Evolutionary conservation across 2,113 vertebrate species (phyloP).

Genomic region (Pollimyrus isidori): DNA sequence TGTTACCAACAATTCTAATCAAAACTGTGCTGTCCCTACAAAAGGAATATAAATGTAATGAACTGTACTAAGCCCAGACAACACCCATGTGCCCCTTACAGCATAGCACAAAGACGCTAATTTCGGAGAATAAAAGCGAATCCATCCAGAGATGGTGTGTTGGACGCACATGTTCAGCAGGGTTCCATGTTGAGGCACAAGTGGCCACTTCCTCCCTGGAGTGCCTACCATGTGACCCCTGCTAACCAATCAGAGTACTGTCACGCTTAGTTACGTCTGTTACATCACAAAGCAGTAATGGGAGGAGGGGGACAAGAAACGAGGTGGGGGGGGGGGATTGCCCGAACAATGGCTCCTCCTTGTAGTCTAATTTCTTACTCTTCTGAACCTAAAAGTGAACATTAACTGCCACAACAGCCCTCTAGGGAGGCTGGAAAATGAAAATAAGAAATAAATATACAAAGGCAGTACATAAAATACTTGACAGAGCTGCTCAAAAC

Average conservation of each 20-base stretch:
- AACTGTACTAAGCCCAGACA: not conserved
- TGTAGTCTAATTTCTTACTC: not conserved
- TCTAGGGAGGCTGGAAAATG: not conserved
- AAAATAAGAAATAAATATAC: not conserved
- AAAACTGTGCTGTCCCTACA: not conserved
- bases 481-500: not conserved
- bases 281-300: not conserved
- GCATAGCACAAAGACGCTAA: conserved; percentile 35
- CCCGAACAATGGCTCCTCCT: not conserved
- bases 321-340: not conserved
- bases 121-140: conserved; percentile 29
- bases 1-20: not conserved
- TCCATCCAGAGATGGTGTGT: conserved; percentile 37
- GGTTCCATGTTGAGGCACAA: not conserved
- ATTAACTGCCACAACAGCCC: not conserved
- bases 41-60: not conserved
- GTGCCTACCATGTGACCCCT: conserved; percentile 30
- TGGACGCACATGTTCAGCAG: conserved; percentile 23
- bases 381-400: not conserved
- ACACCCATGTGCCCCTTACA: not conserved
- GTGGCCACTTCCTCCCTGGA: conserved; percentile 5
- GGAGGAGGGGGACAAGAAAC: not conserved
- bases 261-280: not conserved
- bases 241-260: conserved; percentile 9
- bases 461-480: not conserved